Base-by-base conservation (phyloP, 2,113 vertebrate genomes). In the Ochotona curzoniae region DNA sequence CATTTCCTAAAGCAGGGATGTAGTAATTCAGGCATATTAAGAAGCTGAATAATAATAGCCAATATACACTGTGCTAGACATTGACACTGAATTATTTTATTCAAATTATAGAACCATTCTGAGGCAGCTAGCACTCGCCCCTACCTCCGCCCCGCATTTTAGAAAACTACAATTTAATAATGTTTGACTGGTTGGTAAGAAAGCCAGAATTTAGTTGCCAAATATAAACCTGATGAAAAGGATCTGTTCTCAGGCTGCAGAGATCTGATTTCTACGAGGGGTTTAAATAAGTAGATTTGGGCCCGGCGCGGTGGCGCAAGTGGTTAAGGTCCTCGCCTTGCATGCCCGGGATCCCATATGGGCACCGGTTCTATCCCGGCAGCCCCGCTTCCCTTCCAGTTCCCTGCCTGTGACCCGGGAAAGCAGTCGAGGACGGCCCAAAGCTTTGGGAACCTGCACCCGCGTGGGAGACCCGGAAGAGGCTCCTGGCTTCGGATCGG, bases 221-320 rank as follows among this genome's bases (percentile, higher is more conserved):
- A 57, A 73, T 63, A 1, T 13, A 71, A 87, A 94, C 63, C n/a
- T 38, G 11, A 63, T 70, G 28, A 44, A 74, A 73, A 76, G 6
- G 2, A 51, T 82, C 69, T 32, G 2, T 63, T 57, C 26, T 44
- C 51, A 5, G 82, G 60, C 23, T 63, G 70, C 25, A 28, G 60
- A 61, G n/a, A 51, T 23, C 83, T 35, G 66, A 86, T 83, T 66
- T 82, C 25, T 83, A 2, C 18, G 73, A 73, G 49, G 2, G 15
- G 66, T 92, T 8, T 47, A 20, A 91, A 80, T 85, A 86, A 93
- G 70, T 94, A 17, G 35, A 35, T 54, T n/a, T n/a, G n/a, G n/a
- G n/a, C n/a, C n/a, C n/a, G n/a, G n/a, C n/a, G n/a, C n/a, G n/a
- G n/a, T n/a, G n/a, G n/a, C n/a, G n/a, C n/a, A n/a, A n/a, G n/a